Conservation (phyloP, 2,888 invertebrate genomes). For the Pilophorus perplexus region DNA sequence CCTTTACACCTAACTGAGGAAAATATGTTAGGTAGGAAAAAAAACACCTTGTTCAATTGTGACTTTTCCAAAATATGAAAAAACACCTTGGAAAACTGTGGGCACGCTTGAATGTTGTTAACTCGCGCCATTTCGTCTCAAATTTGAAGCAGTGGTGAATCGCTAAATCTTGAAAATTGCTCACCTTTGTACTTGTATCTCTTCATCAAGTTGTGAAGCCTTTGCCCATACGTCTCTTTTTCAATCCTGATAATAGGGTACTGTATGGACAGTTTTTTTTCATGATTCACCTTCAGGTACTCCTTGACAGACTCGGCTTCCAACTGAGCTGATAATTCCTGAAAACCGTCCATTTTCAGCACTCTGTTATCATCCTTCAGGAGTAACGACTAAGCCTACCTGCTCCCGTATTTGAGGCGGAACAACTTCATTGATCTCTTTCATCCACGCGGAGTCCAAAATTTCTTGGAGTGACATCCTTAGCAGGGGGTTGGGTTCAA, state of each 20-base stretch:
- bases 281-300: background rate
- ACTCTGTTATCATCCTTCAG: too few species aligned
- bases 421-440: conserved; percentile 46
- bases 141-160: too few species aligned
- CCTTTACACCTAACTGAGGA: too few species aligned
- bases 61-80: too few species aligned
- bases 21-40: too few species aligned
- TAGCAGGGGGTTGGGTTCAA: conserved; percentile 64
- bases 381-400: too few species aligned
- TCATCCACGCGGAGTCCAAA: conserved; percentile 61
- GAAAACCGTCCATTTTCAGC: too few species aligned
- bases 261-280: conserved; percentile 1
- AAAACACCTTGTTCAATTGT: too few species aligned
- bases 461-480: conserved; percentile 60
- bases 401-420: background rate
- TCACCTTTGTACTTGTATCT: background rate
- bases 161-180: too few species aligned
- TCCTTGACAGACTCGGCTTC: conserved; percentile 2
- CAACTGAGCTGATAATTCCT: conserved; percentile 3
- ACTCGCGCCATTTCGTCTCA: too few species aligned
- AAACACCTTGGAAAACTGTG: too few species aligned
- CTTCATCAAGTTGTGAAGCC: conserved; percentile 10
- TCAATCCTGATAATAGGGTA: conserved; percentile 21
- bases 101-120: too few species aligned
- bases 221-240: conserved; percentile 10